These are phyloP conservation scores for Noctuana brunneofusca DNA, from an alignment of 2,888 invertebrate genomes.

Conservation along the genomic window DNA sequence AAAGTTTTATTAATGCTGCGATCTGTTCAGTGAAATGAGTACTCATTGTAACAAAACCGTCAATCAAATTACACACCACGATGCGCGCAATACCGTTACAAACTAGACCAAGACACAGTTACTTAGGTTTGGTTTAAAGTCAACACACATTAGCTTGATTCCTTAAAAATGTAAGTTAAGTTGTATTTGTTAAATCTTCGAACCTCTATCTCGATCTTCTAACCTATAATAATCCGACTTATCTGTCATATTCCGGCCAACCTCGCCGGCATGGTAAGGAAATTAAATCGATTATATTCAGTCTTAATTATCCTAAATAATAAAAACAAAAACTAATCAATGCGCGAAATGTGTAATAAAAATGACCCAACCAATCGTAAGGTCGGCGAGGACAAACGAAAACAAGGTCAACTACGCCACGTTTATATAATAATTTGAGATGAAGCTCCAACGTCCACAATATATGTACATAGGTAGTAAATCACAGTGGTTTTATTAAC, in stretches of 20 bases:
- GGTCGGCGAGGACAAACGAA: constrained; percentile 47
- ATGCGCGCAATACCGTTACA: constrained; percentile 22
- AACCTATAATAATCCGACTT: no score
- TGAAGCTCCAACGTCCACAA: constrained; percentile 40
- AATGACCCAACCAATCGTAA: constrained; percentile 45
- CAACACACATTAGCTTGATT: constrained; percentile 14
- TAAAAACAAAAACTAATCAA: constrained; percentile 25
- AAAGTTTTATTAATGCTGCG: no score
- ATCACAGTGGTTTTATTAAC: constrained; percentile 44
- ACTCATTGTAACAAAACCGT: constrained; percentile 16
- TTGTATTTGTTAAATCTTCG: no score
- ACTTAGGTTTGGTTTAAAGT: constrained; percentile 21
- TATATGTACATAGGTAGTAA: constrained; percentile 39
- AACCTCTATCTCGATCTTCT: no score
- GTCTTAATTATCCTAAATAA: no score
- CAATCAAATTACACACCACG: constrained; percentile 23
- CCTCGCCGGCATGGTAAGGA: no score
- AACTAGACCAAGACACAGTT: constrained; percentile 18
- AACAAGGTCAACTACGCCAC: constrained; percentile 53
- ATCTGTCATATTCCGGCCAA: no score
- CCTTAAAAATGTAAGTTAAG: constrained; percentile 2
- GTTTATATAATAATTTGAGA: constrained; percentile 60
- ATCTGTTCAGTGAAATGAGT: not conserved
- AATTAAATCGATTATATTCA: no score
- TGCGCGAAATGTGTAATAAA: constrained; percentile 41